These are phyloP conservation scores for Cancer borealis DNA, from an alignment of 2,888 invertebrate species.

Conservation along the genomic window DNA sequence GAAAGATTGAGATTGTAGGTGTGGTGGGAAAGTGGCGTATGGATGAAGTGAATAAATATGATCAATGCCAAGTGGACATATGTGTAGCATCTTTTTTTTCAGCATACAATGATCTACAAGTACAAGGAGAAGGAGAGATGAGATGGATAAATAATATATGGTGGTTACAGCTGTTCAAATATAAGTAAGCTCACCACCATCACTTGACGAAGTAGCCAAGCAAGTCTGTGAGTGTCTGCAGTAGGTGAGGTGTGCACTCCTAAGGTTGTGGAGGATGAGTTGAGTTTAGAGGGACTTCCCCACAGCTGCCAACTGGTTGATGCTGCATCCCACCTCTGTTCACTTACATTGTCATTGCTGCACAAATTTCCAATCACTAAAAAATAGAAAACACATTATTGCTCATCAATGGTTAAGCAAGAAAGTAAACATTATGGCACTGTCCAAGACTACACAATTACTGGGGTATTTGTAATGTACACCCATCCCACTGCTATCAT, in stretches of 20 bases:
- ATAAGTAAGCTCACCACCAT: constrained; percentile 44
- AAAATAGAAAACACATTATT: neutral
- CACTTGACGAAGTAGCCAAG: constrained; percentile 51
- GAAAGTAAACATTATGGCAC: neutral
- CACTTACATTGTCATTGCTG: constrained; percentile 35
- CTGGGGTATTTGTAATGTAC: no score
- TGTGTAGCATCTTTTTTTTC: no score
- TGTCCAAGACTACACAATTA: no score
- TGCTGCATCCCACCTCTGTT: constrained; percentile 50
- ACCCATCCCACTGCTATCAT: no score
- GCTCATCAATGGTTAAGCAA: neutral
- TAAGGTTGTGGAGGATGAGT: neutral
- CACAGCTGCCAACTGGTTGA: constrained; percentile 56
- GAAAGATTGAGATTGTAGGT: no score
- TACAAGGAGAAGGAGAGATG: neutral
- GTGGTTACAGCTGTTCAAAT: no score
- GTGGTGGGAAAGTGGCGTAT: no score
- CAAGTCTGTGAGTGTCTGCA: constrained; percentile 46
- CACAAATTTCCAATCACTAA: constrained; percentile 51
- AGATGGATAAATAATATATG: no score
- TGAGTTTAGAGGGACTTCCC: neutral
- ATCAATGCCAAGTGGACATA: no score
- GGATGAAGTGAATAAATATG: no score
- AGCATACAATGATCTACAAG: no score
- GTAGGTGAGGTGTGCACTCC: constrained; percentile 5